Evolutionary conservation across 2,797 vertebrate species (phyloP), one percentile per base, ranked within the genome.

Genomic region (Ambastaia sidthimunki): DNA sequence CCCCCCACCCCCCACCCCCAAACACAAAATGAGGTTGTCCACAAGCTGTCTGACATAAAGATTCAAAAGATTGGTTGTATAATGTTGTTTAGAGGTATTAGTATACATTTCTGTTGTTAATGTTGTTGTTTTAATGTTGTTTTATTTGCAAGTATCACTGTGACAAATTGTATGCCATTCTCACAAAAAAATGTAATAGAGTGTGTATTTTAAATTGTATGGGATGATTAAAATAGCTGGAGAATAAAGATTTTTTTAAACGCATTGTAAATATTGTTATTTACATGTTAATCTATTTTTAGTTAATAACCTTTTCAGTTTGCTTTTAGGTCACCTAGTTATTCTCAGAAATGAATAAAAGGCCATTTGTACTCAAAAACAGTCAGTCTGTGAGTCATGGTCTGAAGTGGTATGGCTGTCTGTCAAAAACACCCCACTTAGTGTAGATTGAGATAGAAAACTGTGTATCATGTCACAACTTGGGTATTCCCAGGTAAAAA

Each of bases 341-440:
- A 31, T 79, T 70, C 66, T 60, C 75, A 68, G 71, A 75, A 83
- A 81, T 71, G 18, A 7, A 2, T 55, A 19, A 28, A 21, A 68
- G 44, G 16, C 10, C 5, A 48, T 1, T 47, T 19, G 77, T 67
- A 7, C 11, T 6, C 3, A 19, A 16, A 71, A 55, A 18, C 50
- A 72, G 25, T 57, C 55, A 74, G 34, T 37, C 23, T 76, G 37
- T 81, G 81, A 81, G 21, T 85, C 81, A 85, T 28, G n/a, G 11
- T 19, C 19, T 55, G 63, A 41, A n/a, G 44, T 62, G 48, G 15
- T 28, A 60, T 76, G 55, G 37, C 25, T 52, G 31, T n/a, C n/a
- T 52, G 19, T 28, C 19, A 12, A 28, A 4, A 47, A 57, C 19
- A 31, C 37, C 28, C 72, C 18, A 76, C 62, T 76, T 16, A 44